These are phyloP conservation scores for Macaria liturata DNA, from an alignment of 2,888 invertebrate genomes.

Conservation along the genomic window DNA sequence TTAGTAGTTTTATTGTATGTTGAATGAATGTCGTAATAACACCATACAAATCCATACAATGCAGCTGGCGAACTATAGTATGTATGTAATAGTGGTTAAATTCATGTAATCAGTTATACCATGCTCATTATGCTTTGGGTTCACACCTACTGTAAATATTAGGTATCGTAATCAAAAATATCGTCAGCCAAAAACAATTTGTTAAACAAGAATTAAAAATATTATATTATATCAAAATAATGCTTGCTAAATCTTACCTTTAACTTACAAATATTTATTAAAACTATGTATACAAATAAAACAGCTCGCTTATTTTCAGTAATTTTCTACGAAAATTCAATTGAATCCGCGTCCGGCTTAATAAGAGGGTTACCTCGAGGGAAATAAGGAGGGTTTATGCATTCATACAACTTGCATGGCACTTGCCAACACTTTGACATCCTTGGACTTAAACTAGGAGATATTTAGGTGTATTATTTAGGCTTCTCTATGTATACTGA, in stretches of 20 bases:
- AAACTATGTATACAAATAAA: too few species aligned
- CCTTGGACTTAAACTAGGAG: conserved; percentile 3
- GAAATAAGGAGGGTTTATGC: conserved; percentile 48
- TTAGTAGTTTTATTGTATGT: conserved; percentile 2
- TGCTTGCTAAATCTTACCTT: too few species aligned
- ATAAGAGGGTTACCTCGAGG: conserved; percentile 32
- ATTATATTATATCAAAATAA: too few species aligned
- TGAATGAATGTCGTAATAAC: conserved; percentile 1
- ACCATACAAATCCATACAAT: conserved; percentile 1
- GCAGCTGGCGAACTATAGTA: neutral
- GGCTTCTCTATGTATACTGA: too few species aligned
- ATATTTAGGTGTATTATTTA: too few species aligned
- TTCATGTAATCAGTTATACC: too few species aligned
- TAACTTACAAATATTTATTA: too few species aligned
- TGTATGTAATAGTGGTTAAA: neutral
- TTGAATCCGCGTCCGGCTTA: conserved; percentile 13
- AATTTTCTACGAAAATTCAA: conserved; percentile 15
- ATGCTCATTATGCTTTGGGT: too few species aligned
- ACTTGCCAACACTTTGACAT: conserved; percentile 28
- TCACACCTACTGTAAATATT: too few species aligned
- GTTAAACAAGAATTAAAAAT: too few species aligned
- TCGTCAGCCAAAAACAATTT: too few species aligned
- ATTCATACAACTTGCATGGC: conserved; percentile 54
- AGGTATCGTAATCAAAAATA: too few species aligned
- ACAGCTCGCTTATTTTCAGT: neutral